A percentile compares a stretch with the other conserved stretches of the same genome.
These are phyloP conservation scores for Allobates femoralis DNA, from an alignment of 2,797 vertebrate species.

Conservation along the genomic window DNA sequence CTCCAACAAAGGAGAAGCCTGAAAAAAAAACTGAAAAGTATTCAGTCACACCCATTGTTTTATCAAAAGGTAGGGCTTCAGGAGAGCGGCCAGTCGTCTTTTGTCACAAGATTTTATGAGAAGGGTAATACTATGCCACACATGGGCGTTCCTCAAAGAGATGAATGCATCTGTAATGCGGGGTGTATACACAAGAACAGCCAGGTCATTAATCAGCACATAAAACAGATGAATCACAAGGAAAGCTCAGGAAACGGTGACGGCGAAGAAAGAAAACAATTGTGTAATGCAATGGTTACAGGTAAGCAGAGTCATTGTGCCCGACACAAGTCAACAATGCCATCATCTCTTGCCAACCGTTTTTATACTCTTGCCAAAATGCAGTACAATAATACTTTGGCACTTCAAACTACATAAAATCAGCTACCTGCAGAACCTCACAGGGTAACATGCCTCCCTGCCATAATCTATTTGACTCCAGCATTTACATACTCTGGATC, in stretches of 20 bases:
- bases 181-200: slow-evolving; percentile 46
- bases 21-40: neutral
- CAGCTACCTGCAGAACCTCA: neutral
- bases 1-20: neutral
- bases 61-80: slow-evolving; percentile 31
- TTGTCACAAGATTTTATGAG: slow-evolving; percentile 21
- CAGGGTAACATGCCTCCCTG: neutral
- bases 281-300: too few species aligned
- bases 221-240: slow-evolving; percentile 33
- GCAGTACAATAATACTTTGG: neutral
- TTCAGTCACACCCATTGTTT: slow-evolving; percentile 45
- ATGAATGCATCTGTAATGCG: slow-evolving; percentile 51
- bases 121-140: slow-evolving; percentile 30
- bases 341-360: neutral
- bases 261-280: neutral
- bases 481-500: too few species aligned
- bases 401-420: neutral
- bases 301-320: neutral
- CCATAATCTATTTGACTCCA: too few species aligned
- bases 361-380: neutral
- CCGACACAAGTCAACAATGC: slow-evolving; percentile 4
- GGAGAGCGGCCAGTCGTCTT: slow-evolving; percentile 23
- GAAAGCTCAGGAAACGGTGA: neutral
- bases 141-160: slow-evolving; percentile 36
- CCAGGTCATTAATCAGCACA: slow-evolving; percentile 25